Base-by-base conservation (phyloP, 2,888 invertebrate genomes). In the Athalia circularis region DNA sequence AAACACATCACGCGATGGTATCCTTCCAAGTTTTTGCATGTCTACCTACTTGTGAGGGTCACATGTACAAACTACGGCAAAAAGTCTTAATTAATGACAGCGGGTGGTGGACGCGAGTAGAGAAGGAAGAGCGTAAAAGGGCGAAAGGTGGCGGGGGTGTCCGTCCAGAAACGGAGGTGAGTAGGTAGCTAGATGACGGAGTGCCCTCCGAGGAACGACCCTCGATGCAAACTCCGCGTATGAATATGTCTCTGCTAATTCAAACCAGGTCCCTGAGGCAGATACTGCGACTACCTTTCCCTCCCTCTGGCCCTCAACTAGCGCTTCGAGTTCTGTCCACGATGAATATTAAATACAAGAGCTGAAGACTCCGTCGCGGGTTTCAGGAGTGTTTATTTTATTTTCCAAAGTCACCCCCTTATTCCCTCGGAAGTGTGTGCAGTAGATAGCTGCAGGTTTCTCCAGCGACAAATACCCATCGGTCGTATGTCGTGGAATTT, bases 211-310 rank as follows among this genome's bases (percentile, higher is more conserved):
- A 90, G 90, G 90, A 90, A 86, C 89, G 88, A 89, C 90, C 90
- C 90, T 90, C 90, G 89, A 89, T 89, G 89, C 87, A 89, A 90
- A 90, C 90, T 90, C 89, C 89, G 89, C 90, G 90, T 89, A 90
- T 90, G 90, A 90, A 90, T 90, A 90, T 90, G 90, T 90, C 90
- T 90, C 90, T 88, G 89, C 90, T 90, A 90, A 90, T 90, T 90
- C 90, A 90, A 90, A 90, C 88, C 90, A 88, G 86, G 88, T 90
- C 89, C 90, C 90, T 86, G 87, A 88, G 89, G 89, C 87, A 83
- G 86, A 85, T 84, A 84, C 83, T 82, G 84, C 85, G 85, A 75
- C 77, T 68, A 9, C 59, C 72, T 29, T 29, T 48, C 65, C 62
- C 61, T 74, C 77, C 61, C 62, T 76, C 72, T 72, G 50, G 67